Evolutionary conservation across 2,797 vertebrate genomes (phyloP).

Genomic region (Peromyscus melanophrys): DNA sequence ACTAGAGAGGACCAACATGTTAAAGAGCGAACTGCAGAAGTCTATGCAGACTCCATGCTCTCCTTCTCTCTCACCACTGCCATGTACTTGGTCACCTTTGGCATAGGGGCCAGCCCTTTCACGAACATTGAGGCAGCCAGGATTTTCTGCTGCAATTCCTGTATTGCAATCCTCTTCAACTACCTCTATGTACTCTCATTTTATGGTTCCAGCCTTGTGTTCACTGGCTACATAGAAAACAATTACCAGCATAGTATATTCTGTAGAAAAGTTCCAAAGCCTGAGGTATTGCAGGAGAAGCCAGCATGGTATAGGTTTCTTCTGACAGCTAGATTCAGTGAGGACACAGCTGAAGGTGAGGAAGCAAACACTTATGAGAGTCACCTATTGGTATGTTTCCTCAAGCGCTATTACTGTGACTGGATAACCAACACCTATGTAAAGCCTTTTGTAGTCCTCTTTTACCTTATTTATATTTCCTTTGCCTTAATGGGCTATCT

Average conservation of each 20-base stretch:
- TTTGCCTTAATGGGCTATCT: slow-evolving; percentile 99
- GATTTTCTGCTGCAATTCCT: slow-evolving; percentile 98
- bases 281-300: slow-evolving; percentile 95
- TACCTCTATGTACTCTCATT: slow-evolving; percentile 99
- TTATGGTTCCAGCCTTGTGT: slow-evolving; percentile 99
- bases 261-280: slow-evolving; percentile 96
- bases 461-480: slow-evolving; percentile 99
- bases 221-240: slow-evolving; percentile 99
- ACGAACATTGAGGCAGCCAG: slow-evolving; percentile 99
- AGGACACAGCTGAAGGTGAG: slow-evolving; percentile 91
- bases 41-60: slow-evolving; percentile 98
- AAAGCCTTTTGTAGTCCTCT: slow-evolving; percentile 99
- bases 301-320: slow-evolving; percentile 98
- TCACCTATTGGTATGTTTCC: slow-evolving; percentile 97
- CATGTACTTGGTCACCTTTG: slow-evolving; percentile 98
- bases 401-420: slow-evolving; percentile 98
- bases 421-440: slow-evolving; percentile 99
- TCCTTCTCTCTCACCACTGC: slow-evolving; percentile 98
- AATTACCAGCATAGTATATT: slow-evolving; percentile 99
- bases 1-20: slow-evolving; percentile 99
- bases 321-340: slow-evolving; percentile 98
- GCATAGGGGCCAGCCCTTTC: slow-evolving; percentile 99
- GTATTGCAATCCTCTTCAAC: slow-evolving; percentile 96
- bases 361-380: slow-evolving; percentile 96
- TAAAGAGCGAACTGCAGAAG: slow-evolving; percentile 97